These are phyloP conservation scores for Callosobruchus maculatus DNA, from an alignment of 2,888 invertebrate genomes.

Conservation along the genomic window DNA sequence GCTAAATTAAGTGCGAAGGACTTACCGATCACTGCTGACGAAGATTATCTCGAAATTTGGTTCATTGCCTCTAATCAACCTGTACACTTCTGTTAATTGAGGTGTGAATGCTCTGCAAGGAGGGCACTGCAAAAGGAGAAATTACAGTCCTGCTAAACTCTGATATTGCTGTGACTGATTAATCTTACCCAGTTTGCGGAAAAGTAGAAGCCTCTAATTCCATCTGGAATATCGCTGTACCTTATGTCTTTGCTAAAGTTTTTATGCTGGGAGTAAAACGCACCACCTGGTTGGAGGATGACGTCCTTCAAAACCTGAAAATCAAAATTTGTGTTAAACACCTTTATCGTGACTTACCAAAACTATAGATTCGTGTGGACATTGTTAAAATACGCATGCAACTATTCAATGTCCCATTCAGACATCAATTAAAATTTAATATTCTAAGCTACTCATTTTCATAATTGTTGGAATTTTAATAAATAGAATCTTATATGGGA, in stretches of 20 bases:
- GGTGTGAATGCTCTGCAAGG: constrained; percentile 83
- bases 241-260: constrained; percentile 29
- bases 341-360: too few species aligned
- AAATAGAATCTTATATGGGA: too few species aligned
- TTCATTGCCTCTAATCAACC: constrained; percentile 64
- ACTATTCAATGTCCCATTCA: too few species aligned
- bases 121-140: constrained; percentile 64
- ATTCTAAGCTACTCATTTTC: too few species aligned
- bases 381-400: too few species aligned
- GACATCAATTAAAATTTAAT: too few species aligned
- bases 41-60: constrained; percentile 78
- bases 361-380: too few species aligned
- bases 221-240: constrained; percentile 60
- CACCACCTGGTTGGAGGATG: constrained; percentile 41
- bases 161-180: background rate
- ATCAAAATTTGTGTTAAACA: too few species aligned
- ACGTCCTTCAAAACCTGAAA: constrained; percentile 52
- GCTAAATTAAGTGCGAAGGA: constrained; percentile 3
- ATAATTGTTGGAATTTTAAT: too few species aligned
- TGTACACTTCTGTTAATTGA: constrained; percentile 69
- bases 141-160: background rate
- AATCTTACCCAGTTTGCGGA: constrained; percentile 80
- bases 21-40: constrained; percentile 80
- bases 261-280: constrained; percentile 39
- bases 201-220: constrained; percentile 77